These are phyloP conservation scores for Monodelphis domestica DNA, from an alignment of 2,797 vertebrate species.

Conservation along the genomic window DNA sequence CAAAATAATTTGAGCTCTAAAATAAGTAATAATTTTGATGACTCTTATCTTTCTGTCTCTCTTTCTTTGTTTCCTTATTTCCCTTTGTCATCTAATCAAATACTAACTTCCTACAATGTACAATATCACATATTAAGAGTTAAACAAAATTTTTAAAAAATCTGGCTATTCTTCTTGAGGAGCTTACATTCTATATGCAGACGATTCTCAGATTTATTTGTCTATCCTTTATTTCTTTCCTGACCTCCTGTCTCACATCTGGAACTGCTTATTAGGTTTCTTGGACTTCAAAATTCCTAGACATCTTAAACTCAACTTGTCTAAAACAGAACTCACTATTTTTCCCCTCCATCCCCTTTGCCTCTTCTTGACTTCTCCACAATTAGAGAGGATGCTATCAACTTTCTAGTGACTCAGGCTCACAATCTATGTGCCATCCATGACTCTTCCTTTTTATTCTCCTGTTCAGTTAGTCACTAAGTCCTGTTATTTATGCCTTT, in stretches of 20 bases:
- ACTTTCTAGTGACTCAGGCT: background rate
- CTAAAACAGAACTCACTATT: background rate
- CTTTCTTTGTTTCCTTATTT: background rate
- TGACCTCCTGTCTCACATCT: background rate
- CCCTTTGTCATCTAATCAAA: background rate
- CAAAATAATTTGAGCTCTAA: constrained; percentile 27
- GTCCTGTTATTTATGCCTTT: background rate
- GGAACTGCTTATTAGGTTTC: background rate
- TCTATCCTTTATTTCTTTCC: background rate
- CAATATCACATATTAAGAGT: background rate
- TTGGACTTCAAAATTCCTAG: background rate
- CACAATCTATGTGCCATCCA: background rate
- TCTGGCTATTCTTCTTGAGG: background rate
- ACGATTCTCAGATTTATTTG: background rate
- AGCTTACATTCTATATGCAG: background rate
- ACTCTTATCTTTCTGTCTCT: constrained; percentile 31
- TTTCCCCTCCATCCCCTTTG: background rate
- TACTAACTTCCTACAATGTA: background rate
- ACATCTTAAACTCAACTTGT: background rate
- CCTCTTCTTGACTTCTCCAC: background rate
- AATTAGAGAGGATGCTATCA: too few relatives aligned
- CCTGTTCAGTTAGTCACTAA: background rate
- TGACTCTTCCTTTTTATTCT: background rate
- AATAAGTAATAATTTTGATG: background rate
- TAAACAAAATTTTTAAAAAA: background rate